Evolutionary conservation across 1,140 invertebrate genomes (phyloP), one percentile per base, ranked within the genome.

Genomic region (Drosophila neocordata): DNA sequence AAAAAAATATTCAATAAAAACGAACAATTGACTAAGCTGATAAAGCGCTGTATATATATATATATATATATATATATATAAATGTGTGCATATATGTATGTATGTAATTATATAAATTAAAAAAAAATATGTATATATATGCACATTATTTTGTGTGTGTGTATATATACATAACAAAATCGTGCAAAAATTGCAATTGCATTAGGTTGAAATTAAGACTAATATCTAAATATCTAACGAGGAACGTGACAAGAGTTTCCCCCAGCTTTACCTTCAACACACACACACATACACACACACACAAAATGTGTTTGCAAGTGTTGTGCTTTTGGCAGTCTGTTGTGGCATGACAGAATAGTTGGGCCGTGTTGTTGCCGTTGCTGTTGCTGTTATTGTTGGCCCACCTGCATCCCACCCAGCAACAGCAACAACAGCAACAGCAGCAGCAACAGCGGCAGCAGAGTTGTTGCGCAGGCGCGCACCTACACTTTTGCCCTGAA

Each of bases 401-500:
- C 58, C 66, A 48, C 71, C 63, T 73, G 15, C 71, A 60, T 18
- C 70, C 72, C 70, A 74, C 57, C 12, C 31, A 9, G 52, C 48
- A 51, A 24, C 48, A 51, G 59, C 56, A 44, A 41, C 58, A 60
- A 31, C 58, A 60, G 18, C 48, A 31, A 15, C n/a, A 61, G 9
- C 59, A 8, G 15, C n/a, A 15, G 18, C 37, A 8, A 22, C 38
- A 41, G 35, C 38, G 13, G 24, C 59, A 18, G 37, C 59, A 44
- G 34, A 59, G 5, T 15, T 18, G 41, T 61, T 69, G 73, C 73
- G 65, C 68, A 71, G 64, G 72, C 67, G 67, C 59, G 81, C 82
- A 85, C 81, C 81, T 85, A 85, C 81, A 85, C 82, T 77, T 85
- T 77, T 66, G 82, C 41, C 68, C 67, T 57, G 58, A 77, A 77